Evolutionary conservation across 2,113 vertebrate species (phyloP), one percentile per base, ranked within the genome.

Genomic region (Paedocypris sp.): DNA sequence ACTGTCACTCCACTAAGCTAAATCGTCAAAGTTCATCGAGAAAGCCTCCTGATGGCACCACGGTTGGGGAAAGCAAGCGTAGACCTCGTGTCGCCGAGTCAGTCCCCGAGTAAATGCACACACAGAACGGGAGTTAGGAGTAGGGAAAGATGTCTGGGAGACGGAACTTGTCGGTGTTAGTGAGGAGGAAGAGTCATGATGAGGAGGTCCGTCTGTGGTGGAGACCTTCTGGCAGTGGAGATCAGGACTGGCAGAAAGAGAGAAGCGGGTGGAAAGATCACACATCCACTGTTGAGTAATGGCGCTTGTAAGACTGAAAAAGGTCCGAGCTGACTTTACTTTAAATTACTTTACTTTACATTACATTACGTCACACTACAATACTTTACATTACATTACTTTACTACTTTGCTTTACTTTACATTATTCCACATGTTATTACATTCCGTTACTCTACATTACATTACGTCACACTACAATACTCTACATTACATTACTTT

Each of bases 181-280:
- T 11, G 42, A 39, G 54, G 43, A 58, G 54, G 52, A 35, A 49
- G 57, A 56, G 19, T 42, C 28, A 28, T 58, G 41, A 29, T n/a
- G 22, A 43, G 32, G 38, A 62, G 60, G 52, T 39, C 42, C 41
- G 36, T 31, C 33, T 33, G 36, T 58, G 22, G 33, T 47, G 28
- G 23, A 23, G 50, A 48, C 51, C 58, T 51, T 49, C 66, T 26
- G 48, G 53, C 45, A 45, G 45, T 68, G 66, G 47, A 68, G 77
- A 79, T 80, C 79, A 80, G 42, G 75, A 85, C 85, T 88, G 67
- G 45, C 60, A 61, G 57, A 67, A 38, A 48, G 26, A 48, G 46
- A 36, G 20, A 6, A 5, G 64, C 5, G 47, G 0, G 29, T 48
- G n/a, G 42, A 42, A 3, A 46, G n/a, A 49, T 13, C 10, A 59